Evolutionary conservation across 2,888 invertebrate genomes (phyloP).

Genomic region (Anoplius nigerrimus): DNA sequence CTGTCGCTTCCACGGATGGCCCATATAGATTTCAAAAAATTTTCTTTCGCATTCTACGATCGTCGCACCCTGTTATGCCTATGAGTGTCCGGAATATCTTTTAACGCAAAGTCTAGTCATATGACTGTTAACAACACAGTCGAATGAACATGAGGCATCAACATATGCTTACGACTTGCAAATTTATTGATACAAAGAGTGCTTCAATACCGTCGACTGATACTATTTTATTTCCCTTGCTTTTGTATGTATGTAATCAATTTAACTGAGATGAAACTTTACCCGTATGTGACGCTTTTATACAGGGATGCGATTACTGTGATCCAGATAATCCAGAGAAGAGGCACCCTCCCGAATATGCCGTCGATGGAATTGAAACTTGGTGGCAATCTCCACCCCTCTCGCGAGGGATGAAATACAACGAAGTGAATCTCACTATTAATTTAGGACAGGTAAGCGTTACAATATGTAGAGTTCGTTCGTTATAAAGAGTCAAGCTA

Average conservation of each 20-base stretch:
- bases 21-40: conserved; percentile 39
- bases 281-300: not conserved
- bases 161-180: too few relatives aligned
- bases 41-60: not conserved
- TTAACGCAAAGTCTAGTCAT: too few relatives aligned
- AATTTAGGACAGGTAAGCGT: conserved; percentile 93
- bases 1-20: conserved; percentile 27
- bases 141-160: too few relatives aligned
- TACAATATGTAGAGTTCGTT: conserved; percentile 4
- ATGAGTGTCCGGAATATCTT: too few relatives aligned
- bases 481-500: not conserved
- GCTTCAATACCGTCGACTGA: too few relatives aligned
- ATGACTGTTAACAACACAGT: too few relatives aligned
- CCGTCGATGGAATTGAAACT: conserved; percentile 96
- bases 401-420: conserved; percentile 97
- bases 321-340: conserved; percentile 85
- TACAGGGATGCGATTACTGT: conserved; percentile 94
- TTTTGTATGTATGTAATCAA: not conserved
- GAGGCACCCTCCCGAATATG: conserved; percentile 92
- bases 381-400: conserved; percentile 99
- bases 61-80: not conserved
- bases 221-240: too few relatives aligned
- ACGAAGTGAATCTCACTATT: conserved; percentile 97
- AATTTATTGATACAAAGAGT: too few relatives aligned
- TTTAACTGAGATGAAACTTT: not conserved